Conservation (phyloP, 2,888 invertebrate species). For the Catocala sponsa region DNA sequence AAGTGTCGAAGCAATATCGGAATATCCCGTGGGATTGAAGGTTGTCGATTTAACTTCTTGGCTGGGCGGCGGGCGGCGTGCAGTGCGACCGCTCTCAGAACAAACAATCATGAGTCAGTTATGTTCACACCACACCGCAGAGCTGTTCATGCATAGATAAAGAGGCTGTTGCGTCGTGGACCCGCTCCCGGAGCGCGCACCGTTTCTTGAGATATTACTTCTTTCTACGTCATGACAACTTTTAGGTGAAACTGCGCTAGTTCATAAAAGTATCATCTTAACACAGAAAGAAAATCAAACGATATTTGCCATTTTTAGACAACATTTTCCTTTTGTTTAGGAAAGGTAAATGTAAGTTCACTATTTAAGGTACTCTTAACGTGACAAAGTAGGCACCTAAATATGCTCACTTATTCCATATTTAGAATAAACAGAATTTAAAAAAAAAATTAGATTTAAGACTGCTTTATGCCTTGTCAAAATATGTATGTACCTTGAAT, state of each 20-base stretch:
- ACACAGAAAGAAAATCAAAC: not conserved
- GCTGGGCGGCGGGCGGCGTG: conserved; percentile 45
- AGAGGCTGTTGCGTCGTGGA: conserved; percentile 63
- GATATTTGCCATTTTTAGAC: no score
- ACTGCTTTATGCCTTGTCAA: no score
- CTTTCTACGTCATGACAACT: conserved; percentile 65
- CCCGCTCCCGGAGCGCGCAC: conserved; percentile 52
- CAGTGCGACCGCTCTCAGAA: conserved; percentile 25
- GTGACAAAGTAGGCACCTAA: no score
- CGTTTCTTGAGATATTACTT: conserved; percentile 74
- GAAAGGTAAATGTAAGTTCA: not conserved
- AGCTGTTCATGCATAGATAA: conserved; percentile 75
- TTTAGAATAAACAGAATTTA: no score
- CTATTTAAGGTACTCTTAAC: not conserved
- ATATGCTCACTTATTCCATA: no score
- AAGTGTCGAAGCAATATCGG: conserved; percentile 82
- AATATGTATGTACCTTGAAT: no score
- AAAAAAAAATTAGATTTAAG: no score
- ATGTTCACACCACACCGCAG: conserved; percentile 53
- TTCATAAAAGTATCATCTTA: conserved; percentile 35
- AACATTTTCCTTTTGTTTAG: not conserved
- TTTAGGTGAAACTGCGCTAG: conserved; percentile 47
- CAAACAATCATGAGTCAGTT: conserved; percentile 57
- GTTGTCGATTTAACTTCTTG: conserved; percentile 74
- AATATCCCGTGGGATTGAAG: conserved; percentile 63